phyloP scores from a whole-genome alignment of 1,140 invertebrate species.

The Asobara japonica region DNA sequence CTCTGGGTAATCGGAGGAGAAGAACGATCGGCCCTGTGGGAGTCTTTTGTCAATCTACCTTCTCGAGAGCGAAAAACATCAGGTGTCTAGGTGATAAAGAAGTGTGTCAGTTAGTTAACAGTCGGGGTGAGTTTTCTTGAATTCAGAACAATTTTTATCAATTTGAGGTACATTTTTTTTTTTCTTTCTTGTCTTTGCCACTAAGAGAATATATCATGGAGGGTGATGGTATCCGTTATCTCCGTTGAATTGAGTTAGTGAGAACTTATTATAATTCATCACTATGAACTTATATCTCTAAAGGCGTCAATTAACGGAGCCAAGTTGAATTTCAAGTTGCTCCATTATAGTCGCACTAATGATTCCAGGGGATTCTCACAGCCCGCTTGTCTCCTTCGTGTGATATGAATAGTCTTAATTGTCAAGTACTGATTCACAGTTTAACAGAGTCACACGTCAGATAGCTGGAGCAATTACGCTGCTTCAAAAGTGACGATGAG shows the following conservation, averaged over 20 bases:
- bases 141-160: neutral
- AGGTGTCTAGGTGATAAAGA: slow-evolving; percentile 38
- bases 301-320: slow-evolving; percentile 20
- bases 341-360: slow-evolving; percentile 25
- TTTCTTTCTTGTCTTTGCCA: neutral
- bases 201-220: neutral
- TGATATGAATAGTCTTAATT: slow-evolving; percentile 33
- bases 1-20: slow-evolving; percentile 51
- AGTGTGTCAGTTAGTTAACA: neutral
- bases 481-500: neutral
- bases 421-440: slow-evolving; percentile 20
- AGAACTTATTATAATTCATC: slow-evolving; percentile 26
- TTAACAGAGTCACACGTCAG: slow-evolving; percentile 12
- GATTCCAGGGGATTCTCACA: slow-evolving; percentile 22
- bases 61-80: slow-evolving; percentile 47
- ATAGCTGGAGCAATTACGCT: neutral
- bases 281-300: neutral
- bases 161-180: neutral
- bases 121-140: neutral
- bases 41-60: slow-evolving; percentile 56
- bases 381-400: slow-evolving; percentile 16
- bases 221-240: neutral
- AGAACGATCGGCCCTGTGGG: slow-evolving; percentile 56
- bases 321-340: slow-evolving; percentile 19
- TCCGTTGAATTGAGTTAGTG: neutral